A percentile compares a stretch with the other conserved stretches of the same genome.
phyloP scores from a whole-genome alignment of 2,888 invertebrate species.

The Mesorhabditis sp. region DNA sequence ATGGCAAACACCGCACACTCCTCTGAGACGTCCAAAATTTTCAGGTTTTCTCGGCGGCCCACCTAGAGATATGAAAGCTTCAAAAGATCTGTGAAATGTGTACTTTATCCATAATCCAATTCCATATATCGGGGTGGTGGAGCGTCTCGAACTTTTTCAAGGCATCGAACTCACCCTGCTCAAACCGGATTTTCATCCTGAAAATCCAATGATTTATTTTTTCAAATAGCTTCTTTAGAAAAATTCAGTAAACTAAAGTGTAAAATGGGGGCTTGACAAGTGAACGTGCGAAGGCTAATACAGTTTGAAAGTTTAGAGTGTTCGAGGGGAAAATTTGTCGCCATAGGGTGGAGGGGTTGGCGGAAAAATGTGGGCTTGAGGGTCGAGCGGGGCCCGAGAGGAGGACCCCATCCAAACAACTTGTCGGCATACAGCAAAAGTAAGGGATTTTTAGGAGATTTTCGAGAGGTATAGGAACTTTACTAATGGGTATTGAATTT shows the following conservation, averaged over 20 bases:
- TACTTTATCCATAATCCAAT: constrained; percentile 41
- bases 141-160: constrained; percentile 38
- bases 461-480: no score
- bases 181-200: constrained; percentile 33
- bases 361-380: not conserved
- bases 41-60: constrained; percentile 30
- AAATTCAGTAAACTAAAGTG: not conserved
- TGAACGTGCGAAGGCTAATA: not conserved
- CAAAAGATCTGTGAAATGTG: not conserved
- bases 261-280: not conserved
- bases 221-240: not conserved
- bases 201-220: not conserved
- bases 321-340: no score
- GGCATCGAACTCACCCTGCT: constrained; percentile 36
- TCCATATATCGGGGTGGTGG: constrained; percentile 44
- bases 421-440: not conserved
- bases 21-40: constrained; percentile 41
- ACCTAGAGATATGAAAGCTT: constrained; percentile 19
- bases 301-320: no score
- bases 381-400: not conserved
- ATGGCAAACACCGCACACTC: constrained; percentile 39
- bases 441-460: no score
- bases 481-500: no score
- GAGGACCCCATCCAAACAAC: not conserved
- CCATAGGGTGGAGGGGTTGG: not conserved